A percentile compares a stretch with the other conserved stretches of the same genome.
Conservation (phyloP, 2,797 vertebrate species). For the Macroramphosus scolopax region DNA sequence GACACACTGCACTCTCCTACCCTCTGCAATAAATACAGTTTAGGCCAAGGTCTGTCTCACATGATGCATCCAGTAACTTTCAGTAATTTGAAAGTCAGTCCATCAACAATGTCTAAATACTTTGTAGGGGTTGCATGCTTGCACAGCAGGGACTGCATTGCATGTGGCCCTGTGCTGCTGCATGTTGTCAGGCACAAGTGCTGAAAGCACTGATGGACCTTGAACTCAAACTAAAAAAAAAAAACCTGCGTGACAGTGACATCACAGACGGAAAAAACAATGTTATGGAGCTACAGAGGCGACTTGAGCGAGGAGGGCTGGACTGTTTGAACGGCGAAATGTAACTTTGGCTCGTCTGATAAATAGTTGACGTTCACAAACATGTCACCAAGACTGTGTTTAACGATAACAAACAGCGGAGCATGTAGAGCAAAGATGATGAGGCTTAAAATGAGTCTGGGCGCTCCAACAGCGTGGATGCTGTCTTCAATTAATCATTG, state of each 20-base stretch:
- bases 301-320: neutral
- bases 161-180: neutral
- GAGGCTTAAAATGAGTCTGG: slow-evolving; percentile 33
- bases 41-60: too few species aligned
- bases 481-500: slow-evolving; percentile 51
- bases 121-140: slow-evolving; percentile 18
- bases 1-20: slow-evolving; percentile 40
- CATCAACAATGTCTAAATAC: slow-evolving; percentile 38
- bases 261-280: too few species aligned
- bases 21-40: slow-evolving; percentile 19
- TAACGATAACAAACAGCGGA: slow-evolving; percentile 15
- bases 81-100: slow-evolving; percentile 45
- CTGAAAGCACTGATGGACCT: slow-evolving; percentile 27
- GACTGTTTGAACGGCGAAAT: slow-evolving; percentile 7
- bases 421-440: slow-evolving; percentile 23
- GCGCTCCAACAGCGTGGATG: slow-evolving; percentile 27
- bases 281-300: too few species aligned
- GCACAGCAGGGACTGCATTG: too few species aligned
- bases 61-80: too few species aligned
- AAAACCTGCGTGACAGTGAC: too few species aligned
- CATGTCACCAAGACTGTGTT: slow-evolving; percentile 20
- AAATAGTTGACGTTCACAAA: slow-evolving; percentile 32
- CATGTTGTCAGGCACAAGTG: slow-evolving; percentile 12
- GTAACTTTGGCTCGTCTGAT: slow-evolving; percentile 13
- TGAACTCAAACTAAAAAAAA: slow-evolving; percentile 21